Base-by-base conservation (phyloP, 2,797 vertebrate genomes). In the Pelochelys cantorii region DNA sequence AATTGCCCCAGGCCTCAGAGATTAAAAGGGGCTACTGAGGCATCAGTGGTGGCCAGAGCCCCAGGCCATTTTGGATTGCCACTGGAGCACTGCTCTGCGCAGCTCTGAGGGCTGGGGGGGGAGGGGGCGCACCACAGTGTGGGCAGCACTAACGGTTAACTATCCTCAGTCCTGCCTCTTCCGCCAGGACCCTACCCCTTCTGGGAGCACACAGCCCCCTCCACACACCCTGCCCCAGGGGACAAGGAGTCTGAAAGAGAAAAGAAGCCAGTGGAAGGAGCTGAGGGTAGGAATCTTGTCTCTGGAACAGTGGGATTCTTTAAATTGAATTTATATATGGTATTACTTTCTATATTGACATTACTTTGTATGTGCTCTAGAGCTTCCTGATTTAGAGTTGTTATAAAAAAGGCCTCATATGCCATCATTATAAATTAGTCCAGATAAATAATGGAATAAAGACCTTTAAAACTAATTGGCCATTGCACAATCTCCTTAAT, bases 241-340 rank as follows among this genome's bases (percentile, higher is more conserved):
- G 74, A 96, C 93, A 87, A 95, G 90, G 93, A 60, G 56, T 71
- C 56, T 84, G 59, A 89, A 92, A 60, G 55, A 92, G 74, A 90
- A 7, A 68, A 68, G 86, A 89, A 94, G 68, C 14, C 88, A 86
- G 55, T 75, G 92, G 54, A 89, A 93, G 85, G 60, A 84, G 90
- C 55, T 57, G 52, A 92, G 74, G 84, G 15, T 95, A 95, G 94
- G 68, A 86, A 85, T 95, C 87, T 83, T 85, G 54, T 65, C 87
- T 92, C 31, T 94, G 85, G 81, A 92, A 90, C 92, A 2, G 5
- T 42, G 78, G 93, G 95, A 92, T 90, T 82, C 94, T 87, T 84
- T 95, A 95, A 97, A 97, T 92, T 93, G 93, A 96, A 96, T 97
- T 96, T 95, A 94, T 96, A 84, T 95, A 95, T 92, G 89, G 92